Evolutionary conservation across 2,113 vertebrate species (phyloP).

Genomic region (Laticauda laticaudata): DNA sequence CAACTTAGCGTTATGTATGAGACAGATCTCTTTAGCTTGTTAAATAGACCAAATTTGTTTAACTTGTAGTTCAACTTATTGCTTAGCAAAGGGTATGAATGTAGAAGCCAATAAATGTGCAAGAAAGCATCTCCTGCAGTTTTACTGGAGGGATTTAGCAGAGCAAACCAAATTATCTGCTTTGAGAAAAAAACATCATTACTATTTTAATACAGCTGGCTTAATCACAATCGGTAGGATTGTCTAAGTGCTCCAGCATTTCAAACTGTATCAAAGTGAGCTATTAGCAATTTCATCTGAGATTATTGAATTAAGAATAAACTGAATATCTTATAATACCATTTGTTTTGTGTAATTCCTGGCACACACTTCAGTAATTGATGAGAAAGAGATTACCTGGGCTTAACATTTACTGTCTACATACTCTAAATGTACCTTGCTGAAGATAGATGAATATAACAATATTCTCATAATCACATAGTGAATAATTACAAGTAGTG

Average conservation of each 20-base stretch:
- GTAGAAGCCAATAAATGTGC: background rate
- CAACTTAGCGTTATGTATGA: background rate
- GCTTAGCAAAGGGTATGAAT: background rate
- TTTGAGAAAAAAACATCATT: background rate
- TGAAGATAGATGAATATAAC: constrained; percentile 31
- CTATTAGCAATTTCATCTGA: background rate
- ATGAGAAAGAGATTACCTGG: constrained; percentile 16
- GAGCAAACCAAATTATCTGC: background rate
- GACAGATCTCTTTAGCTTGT: background rate
- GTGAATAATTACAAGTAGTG: background rate
- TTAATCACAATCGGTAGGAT: background rate
- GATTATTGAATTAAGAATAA: background rate
- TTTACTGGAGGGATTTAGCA: background rate
- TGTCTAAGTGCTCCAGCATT: background rate
- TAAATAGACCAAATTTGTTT: background rate
- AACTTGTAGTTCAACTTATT: background rate
- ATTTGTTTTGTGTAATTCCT: constrained; percentile 35
- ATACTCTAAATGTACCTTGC: constrained; percentile 26
- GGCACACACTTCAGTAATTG: constrained; percentile 45
- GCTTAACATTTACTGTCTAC: constrained; percentile 54
- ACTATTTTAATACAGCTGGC: background rate
- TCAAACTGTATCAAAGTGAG: background rate
- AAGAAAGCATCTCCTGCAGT: background rate
- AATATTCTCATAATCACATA: background rate
- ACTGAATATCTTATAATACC: constrained; percentile 18